Conservation (phyloP, 2,113 vertebrate species). For the Pogonocichla stellata region DNA sequence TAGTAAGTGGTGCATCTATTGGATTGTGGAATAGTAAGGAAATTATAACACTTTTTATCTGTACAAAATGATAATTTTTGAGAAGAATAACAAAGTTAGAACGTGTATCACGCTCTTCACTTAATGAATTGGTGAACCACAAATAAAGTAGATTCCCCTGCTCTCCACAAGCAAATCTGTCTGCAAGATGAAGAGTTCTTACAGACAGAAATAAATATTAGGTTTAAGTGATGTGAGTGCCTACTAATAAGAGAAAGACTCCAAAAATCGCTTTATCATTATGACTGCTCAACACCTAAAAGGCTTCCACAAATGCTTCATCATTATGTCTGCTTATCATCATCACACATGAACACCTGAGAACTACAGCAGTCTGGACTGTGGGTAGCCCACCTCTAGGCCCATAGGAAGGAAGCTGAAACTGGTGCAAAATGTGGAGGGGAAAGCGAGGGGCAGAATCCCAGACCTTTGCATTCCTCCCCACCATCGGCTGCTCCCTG, state of each 20-base stretch:
- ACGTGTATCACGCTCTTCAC: not conserved
- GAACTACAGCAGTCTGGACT: rapidly evolving
- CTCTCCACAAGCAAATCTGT: not conserved
- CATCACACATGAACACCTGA: not conserved
- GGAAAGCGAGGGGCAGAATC: not conserved
- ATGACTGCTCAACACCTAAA: too few species aligned
- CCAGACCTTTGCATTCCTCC: not conserved
- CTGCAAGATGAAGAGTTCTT: not conserved
- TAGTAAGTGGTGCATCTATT: not conserved
- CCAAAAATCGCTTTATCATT: not conserved
- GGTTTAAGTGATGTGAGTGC: not conserved
- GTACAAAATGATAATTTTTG: not conserved
- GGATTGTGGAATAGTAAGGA: not conserved
- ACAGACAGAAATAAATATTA: not conserved
- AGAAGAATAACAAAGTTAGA: not conserved
- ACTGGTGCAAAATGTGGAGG: not conserved
- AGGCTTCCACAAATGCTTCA: too few species aligned
- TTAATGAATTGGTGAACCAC: not conserved
- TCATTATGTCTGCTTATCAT: not conserved
- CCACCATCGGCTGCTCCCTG: not conserved
- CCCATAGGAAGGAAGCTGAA: not conserved
- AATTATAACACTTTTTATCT: not conserved
- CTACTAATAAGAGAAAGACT: not conserved
- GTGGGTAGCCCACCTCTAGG: not conserved
- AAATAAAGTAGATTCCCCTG: not conserved